Percentiles rank a stretch among this genome's conserved stretches.
Evolutionary conservation across 2,797 vertebrate genomes (phyloP).

Genomic region (Helarctos malayanus): DNA sequence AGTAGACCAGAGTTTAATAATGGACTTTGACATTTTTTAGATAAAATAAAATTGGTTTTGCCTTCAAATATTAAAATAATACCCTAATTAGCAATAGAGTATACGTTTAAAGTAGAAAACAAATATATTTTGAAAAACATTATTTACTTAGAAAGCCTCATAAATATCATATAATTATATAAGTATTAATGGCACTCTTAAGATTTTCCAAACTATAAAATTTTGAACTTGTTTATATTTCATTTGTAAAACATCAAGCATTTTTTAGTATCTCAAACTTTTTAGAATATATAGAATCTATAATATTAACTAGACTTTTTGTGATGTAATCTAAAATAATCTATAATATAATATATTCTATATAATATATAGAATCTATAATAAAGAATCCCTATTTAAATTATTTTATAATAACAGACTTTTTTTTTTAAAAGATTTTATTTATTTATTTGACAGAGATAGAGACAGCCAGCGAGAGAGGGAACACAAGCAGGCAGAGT

Average conservation of each 20-base stretch:
- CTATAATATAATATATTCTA: too few relatives aligned
- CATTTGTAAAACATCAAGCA: conserved; percentile 17
- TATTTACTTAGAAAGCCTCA: conserved; percentile 21
- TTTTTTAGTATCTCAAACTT: not conserved
- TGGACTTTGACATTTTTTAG: conserved; percentile 16
- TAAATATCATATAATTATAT: not conserved
- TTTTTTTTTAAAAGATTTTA: not conserved
- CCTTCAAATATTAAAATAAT: conserved; percentile 44
- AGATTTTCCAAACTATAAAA: conserved; percentile 7
- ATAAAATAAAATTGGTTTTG: conserved; percentile 45
- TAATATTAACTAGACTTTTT: too few relatives aligned
- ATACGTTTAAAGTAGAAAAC: conserved; percentile 21
- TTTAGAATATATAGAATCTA: not conserved
- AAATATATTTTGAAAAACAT: conserved; percentile 24
- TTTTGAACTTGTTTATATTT: not conserved
- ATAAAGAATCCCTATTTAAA: not conserved
- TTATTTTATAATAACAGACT: not conserved
- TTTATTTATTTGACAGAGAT: too few relatives aligned
- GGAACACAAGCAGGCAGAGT: too few relatives aligned
- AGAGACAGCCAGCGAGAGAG: too few relatives aligned
- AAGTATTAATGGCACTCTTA: not conserved
- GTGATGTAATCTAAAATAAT: too few relatives aligned
- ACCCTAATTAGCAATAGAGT: not conserved
- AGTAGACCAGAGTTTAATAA: not conserved
- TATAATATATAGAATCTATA: too few relatives aligned